Evolutionary conservation across 2,113 vertebrate genomes (phyloP).

Genomic region (Pseudonaja textilis): DNA sequence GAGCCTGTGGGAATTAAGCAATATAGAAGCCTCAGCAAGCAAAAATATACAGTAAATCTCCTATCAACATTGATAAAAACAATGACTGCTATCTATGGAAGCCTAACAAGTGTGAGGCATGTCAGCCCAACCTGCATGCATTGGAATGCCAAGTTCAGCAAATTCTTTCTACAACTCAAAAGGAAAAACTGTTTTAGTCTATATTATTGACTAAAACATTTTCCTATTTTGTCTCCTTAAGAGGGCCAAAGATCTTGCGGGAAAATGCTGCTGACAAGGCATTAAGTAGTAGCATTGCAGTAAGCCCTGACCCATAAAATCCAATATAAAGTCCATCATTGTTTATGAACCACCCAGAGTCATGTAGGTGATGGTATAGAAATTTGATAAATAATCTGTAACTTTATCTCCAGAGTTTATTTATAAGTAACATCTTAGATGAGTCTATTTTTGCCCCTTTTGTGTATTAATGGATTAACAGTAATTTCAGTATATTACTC

Average conservation of each 20-base stretch:
- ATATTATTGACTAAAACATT: background rate
- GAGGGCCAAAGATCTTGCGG: background rate
- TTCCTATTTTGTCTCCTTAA: background rate
- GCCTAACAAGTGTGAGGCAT: background rate
- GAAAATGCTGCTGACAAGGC: background rate
- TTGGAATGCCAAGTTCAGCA: background rate
- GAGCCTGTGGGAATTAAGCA: background rate
- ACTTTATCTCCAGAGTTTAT: background rate
- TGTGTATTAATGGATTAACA: background rate
- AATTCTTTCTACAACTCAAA: background rate
- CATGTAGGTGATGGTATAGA: background rate
- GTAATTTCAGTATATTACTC: background rate
- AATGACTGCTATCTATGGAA: background rate
- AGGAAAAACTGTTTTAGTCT: background rate
- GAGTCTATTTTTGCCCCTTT: background rate
- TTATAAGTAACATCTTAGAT: background rate
- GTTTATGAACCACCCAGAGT: background rate
- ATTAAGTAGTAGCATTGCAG: background rate
- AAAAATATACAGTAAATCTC: background rate
- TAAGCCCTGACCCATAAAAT: background rate
- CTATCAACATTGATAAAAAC: background rate
- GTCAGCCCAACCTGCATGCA: background rate
- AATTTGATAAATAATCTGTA: background rate
- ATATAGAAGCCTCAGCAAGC: background rate
- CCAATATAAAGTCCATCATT: background rate